phyloP scores from a whole-genome alignment of 2,113 vertebrate species.

The Trochalopteron elliotii region DNA sequence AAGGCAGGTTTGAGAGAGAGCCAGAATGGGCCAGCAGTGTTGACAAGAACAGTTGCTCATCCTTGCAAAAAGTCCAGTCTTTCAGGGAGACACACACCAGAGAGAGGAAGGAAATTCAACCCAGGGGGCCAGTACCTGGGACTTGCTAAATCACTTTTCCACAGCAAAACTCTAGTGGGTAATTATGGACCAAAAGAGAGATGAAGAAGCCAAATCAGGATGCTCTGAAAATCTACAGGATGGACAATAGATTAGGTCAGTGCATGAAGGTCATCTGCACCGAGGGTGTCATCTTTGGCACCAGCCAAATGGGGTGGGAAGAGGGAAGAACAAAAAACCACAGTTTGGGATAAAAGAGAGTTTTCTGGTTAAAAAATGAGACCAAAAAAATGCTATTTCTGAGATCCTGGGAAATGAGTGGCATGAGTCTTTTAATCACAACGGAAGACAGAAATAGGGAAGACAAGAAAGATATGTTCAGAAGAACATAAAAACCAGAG shows the following conservation, averaged over 20 bases:
- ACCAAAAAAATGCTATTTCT: background rate
- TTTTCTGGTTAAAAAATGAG: background rate
- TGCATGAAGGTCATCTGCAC: background rate
- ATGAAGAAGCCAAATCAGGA: background rate
- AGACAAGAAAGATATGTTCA: background rate
- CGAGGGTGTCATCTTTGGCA: background rate
- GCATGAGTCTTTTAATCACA: background rate
- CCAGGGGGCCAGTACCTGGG: background rate
- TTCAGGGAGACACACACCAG: background rate
- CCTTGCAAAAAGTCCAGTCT: background rate
- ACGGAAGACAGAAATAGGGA: background rate
- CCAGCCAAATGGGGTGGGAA: background rate
- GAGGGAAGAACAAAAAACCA: background rate
- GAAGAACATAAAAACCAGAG: background rate
- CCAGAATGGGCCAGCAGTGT: background rate
- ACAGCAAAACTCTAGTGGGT: background rate
- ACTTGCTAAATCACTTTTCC: background rate
- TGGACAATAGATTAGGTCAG: background rate
- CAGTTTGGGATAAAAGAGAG: background rate
- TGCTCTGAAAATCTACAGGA: background rate
- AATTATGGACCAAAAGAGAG: background rate
- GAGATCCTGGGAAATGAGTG: background rate
- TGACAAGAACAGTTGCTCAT: background rate
- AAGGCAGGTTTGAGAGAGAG: background rate
- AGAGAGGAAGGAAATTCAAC: background rate